These are phyloP conservation scores for Arge pagana DNA, from an alignment of 2,888 invertebrate species.

Conservation along the genomic window DNA sequence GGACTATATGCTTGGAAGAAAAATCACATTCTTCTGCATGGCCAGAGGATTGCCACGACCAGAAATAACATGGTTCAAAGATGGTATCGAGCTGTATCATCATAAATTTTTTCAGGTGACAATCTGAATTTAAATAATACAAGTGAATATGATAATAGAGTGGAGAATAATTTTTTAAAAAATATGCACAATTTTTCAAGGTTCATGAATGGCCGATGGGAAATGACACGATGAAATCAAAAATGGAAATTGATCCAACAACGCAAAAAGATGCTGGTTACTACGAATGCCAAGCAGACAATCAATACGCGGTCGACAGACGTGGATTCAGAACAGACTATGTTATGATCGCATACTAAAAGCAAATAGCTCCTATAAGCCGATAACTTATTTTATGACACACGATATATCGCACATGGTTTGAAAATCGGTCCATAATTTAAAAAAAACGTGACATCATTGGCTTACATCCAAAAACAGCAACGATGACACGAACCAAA, in stretches of 20 bases:
- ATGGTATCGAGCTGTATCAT: slow-evolving; percentile 75
- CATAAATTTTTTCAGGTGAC: slow-evolving; percentile 74
- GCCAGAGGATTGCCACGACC: slow-evolving; percentile 73
- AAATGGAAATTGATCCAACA: slow-evolving; percentile 76
- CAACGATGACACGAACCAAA: background rate
- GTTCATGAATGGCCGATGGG: slow-evolving; percentile 71
- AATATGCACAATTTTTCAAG: slow-evolving; percentile 48
- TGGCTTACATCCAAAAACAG: slow-evolving; percentile 15
- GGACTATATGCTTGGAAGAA: slow-evolving; percentile 75
- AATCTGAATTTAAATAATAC: background rate
- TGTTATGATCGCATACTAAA: slow-evolving; percentile 62
- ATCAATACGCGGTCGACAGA: slow-evolving; percentile 71
- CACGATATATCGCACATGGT: too few species aligned
- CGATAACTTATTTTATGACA: too few species aligned
- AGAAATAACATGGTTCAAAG: slow-evolving; percentile 78
- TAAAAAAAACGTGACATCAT: too few species aligned
- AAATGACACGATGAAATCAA: slow-evolving; percentile 70
- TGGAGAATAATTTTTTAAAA: background rate
- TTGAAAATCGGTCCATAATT: background rate
- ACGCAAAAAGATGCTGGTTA: slow-evolving; percentile 74
- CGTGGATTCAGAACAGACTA: slow-evolving; percentile 71
- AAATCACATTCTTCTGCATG: slow-evolving; percentile 77
- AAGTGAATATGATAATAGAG: slow-evolving; percentile 1
- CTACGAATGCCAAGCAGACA: slow-evolving; percentile 75
- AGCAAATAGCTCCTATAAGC: slow-evolving; percentile 13